Conservation (phyloP, 2,113 vertebrate species). For the Neoarius graeffei region DNA sequence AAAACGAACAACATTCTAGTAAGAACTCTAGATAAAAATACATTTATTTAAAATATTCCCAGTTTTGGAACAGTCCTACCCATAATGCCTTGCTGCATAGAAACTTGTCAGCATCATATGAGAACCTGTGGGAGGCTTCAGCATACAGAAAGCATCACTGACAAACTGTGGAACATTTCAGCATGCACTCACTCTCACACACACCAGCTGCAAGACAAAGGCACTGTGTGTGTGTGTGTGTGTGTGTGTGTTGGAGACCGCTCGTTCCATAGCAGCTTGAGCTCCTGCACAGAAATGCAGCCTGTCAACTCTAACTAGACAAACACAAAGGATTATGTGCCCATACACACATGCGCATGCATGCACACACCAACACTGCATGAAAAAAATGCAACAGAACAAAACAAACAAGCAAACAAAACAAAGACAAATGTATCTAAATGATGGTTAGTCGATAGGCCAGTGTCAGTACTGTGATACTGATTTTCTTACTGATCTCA, state of each 20-base stretch:
- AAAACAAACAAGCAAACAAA: neutral
- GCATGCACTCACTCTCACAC: neutral
- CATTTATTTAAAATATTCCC: neutral
- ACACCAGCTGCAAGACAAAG: slow-evolving; percentile 43
- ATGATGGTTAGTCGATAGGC: neutral
- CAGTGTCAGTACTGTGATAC: neutral
- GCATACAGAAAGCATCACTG: neutral
- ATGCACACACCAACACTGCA: neutral
- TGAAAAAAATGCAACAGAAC: neutral
- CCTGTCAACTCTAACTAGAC: slow-evolving; percentile 21
- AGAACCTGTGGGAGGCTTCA: slow-evolving; percentile 21
- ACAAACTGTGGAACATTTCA: slow-evolving; percentile 36
- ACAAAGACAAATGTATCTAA: neutral
- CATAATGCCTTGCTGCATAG: neutral
- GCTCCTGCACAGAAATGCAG: slow-evolving; percentile 13
- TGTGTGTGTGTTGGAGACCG: slow-evolving; percentile 1
- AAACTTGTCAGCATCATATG: neutral
- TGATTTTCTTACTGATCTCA: neutral
- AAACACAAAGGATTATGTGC: slow-evolving; percentile 11
- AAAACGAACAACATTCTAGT: neutral
- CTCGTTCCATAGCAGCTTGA: neutral
- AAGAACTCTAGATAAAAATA: neutral
- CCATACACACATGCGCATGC: slow-evolving; percentile 7
- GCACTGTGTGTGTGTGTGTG: slow-evolving; percentile 15
- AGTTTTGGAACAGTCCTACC: neutral